A percentile compares a stretch with the other conserved stretches of the same genome.
phyloP scores from a whole-genome alignment of 2,888 invertebrate species.

The Pterostichus niger region DNA sequence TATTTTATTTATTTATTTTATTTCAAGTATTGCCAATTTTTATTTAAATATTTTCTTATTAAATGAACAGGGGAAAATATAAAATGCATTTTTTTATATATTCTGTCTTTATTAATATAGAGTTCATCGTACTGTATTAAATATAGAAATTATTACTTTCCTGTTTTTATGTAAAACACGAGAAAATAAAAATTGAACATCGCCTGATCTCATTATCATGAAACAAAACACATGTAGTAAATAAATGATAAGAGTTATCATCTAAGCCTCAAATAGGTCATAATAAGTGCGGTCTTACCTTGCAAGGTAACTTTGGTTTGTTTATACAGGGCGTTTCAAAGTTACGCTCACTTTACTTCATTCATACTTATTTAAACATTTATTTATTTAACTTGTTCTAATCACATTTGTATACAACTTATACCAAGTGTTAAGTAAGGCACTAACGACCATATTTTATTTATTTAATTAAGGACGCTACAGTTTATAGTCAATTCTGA shows the following conservation, averaged over 20 bases:
- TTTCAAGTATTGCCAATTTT: too few relatives aligned
- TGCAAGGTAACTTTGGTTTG: conserved; percentile 21
- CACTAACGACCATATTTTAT: background rate
- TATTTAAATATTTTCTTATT: too few relatives aligned
- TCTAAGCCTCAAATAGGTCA: conserved; percentile 34
- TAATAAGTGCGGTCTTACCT: background rate
- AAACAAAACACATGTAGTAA: conserved; percentile 26
- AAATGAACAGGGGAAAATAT: too few relatives aligned
- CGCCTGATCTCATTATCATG: conserved; percentile 28
- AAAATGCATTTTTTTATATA: too few relatives aligned
- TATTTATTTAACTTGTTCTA: too few relatives aligned
- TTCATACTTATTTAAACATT: too few relatives aligned
- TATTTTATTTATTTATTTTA: too few relatives aligned
- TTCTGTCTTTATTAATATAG: background rate
- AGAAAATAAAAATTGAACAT: background rate
- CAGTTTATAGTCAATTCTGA: too few relatives aligned
- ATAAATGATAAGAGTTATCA: conserved; percentile 39
- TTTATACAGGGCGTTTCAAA: background rate
- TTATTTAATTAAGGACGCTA: too few relatives aligned
- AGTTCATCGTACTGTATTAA: conserved; percentile 16
- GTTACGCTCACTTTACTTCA: too few relatives aligned
- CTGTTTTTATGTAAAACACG: too few relatives aligned
- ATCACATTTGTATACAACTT: background rate
- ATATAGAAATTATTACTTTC: background rate
- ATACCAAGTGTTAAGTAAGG: background rate